Evolutionary conservation across 2,888 invertebrate species (phyloP).

Genomic region (Lysandra bellargus): DNA sequence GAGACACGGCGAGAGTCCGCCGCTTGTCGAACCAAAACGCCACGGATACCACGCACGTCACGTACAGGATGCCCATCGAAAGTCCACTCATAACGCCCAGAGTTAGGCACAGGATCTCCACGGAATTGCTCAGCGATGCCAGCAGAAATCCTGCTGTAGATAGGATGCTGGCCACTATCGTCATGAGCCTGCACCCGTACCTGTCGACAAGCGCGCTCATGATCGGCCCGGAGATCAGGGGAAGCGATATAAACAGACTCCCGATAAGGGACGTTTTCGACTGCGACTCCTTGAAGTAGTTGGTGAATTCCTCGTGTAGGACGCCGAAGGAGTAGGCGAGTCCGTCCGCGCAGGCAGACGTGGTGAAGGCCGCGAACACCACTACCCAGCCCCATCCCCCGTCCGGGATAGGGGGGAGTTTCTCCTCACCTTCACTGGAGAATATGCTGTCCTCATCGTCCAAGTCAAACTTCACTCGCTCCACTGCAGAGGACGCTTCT

Average conservation of each 20-base stretch:
- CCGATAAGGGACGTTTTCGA: slow-evolving; percentile 94
- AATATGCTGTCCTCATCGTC: slow-evolving; percentile 70
- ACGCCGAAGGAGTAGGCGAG: slow-evolving; percentile 95
- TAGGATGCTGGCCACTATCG: slow-evolving; percentile 85
- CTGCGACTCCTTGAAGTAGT: slow-evolving; percentile 88
- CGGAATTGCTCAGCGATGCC: slow-evolving; percentile 84
- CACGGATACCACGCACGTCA: slow-evolving; percentile 93
- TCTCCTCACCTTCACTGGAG: slow-evolving; percentile 58
- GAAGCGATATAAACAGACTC: slow-evolving; percentile 93
- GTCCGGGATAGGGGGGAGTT: slow-evolving; percentile 85
- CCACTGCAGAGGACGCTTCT: slow-evolving; percentile 53
- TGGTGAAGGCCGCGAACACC: slow-evolving; percentile 89
- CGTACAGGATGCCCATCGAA: slow-evolving; percentile 91
- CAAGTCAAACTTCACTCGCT: slow-evolving; percentile 70
- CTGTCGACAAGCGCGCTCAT: slow-evolving; percentile 92
- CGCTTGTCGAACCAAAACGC: slow-evolving; percentile 96
- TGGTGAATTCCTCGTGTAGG: slow-evolving; percentile 89
- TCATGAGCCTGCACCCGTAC: slow-evolving; percentile 89
- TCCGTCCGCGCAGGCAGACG: slow-evolving; percentile 95
- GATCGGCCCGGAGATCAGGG: slow-evolving; percentile 90
- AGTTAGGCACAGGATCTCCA: slow-evolving; percentile 88
- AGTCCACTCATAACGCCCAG: slow-evolving; percentile 91
- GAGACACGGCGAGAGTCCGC: slow-evolving; percentile 90
- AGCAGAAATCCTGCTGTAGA: slow-evolving; percentile 88
- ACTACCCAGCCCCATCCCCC: slow-evolving; percentile 96